Evolutionary conservation across 2,888 invertebrate genomes (phyloP).

Genomic region (Drosophila acutilabella): DNA sequence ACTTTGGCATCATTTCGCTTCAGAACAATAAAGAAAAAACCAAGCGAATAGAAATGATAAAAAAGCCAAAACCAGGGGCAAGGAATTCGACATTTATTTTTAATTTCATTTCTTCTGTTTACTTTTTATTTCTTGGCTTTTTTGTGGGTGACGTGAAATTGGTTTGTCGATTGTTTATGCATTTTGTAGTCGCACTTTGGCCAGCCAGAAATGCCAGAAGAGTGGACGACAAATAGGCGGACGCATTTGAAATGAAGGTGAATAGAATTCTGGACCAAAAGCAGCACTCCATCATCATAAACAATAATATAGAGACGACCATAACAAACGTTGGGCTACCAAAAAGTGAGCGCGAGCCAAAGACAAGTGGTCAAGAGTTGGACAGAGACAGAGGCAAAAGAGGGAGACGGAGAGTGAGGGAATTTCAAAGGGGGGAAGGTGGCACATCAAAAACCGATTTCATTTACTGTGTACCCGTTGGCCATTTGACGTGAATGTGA

Average conservation of each 20-base stretch:
- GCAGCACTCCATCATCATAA: constrained; percentile 80
- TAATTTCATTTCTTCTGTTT: constrained; percentile 15
- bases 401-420: neutral
- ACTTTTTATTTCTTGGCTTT: neutral
- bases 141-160: constrained; percentile 57
- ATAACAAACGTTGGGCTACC: constrained; percentile 56
- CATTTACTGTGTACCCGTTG: constrained; percentile 63
- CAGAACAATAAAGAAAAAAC: constrained; percentile 62
- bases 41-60: constrained; percentile 38
- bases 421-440: constrained; percentile 17
- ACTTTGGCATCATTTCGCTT: constrained; percentile 54
- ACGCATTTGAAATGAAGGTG: constrained; percentile 47
- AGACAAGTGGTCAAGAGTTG: constrained; percentile 17
- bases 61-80: constrained; percentile 55
- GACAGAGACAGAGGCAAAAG: neutral
- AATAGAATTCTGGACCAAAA: constrained; percentile 68
- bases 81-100: constrained; percentile 49
- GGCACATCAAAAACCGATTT: constrained; percentile 68
- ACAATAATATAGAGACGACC: constrained; percentile 62
- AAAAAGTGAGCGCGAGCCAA: constrained; percentile 63
- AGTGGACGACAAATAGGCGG: constrained; percentile 62
- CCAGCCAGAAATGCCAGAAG: constrained; percentile 47
- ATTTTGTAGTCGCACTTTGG: constrained; percentile 65
- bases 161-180: constrained; percentile 78
- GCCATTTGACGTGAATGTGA: constrained; percentile 64